Conservation (phyloP, 2,797 vertebrate genomes). For the Triplophysa yarkandensis region DNA sequence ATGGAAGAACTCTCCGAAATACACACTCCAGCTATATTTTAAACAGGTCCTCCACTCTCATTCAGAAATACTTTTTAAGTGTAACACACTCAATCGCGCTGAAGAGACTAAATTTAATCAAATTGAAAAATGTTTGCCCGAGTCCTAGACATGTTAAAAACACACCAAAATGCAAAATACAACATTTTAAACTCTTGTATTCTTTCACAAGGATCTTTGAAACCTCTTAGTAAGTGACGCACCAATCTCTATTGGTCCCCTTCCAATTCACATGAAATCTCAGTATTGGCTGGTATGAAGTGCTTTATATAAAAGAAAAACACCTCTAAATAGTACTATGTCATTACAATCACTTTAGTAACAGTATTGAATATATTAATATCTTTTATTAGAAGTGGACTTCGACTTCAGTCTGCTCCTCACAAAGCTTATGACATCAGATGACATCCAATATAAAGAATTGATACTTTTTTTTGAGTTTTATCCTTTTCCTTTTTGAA, state of each 20-base stretch:
- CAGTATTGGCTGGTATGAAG: no score
- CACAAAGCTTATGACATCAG: background rate
- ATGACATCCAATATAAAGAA: background rate
- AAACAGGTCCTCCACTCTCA: slow-evolving; percentile 13
- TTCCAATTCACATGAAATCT: background rate
- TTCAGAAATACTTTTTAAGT: background rate
- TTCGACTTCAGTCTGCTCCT: background rate
- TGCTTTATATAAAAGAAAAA: no score
- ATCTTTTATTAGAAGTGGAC: no score
- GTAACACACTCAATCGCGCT: slow-evolving; percentile 1
- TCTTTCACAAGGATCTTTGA: background rate
- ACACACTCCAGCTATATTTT: slow-evolving; percentile 5
- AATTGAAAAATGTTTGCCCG: slow-evolving; percentile 14
- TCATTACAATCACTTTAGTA: no score
- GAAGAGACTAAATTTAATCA: slow-evolving; percentile 13
- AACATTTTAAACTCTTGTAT: background rate
- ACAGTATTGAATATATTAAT: no score
- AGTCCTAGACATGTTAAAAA: slow-evolving; percentile 12
- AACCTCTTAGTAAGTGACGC: background rate
- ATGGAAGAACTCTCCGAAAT: slow-evolving; percentile 3
- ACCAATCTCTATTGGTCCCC: background rate
- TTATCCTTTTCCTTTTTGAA: background rate
- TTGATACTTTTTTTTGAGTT: background rate
- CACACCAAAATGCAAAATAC: background rate
- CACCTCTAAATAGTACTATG: no score